Conservation (phyloP, 2,888 invertebrate genomes). For the Drosophila tripunctata region DNA sequence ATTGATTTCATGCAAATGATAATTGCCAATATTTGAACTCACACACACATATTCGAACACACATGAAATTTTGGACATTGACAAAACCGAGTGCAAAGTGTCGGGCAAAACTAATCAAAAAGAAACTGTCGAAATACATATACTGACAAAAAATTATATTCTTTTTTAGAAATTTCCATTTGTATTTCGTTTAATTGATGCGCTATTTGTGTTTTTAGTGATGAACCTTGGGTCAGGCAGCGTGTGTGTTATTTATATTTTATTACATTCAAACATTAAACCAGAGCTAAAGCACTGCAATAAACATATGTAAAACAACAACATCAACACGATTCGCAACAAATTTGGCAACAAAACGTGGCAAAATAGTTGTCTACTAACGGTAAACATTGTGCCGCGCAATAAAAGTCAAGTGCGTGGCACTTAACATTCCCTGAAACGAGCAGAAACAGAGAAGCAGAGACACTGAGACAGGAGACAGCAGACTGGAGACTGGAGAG, state of each 20-base stretch:
- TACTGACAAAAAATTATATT: conserved; percentile 10
- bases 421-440: conserved; percentile 52
- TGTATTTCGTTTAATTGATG: conserved; percentile 13
- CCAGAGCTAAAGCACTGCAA: background rate
- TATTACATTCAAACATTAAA: conserved; percentile 25
- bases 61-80: conserved; percentile 2
- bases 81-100: conserved; percentile 24
- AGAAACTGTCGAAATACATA: background rate
- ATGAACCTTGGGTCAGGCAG: conserved; percentile 8
- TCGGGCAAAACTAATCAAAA: conserved; percentile 18
- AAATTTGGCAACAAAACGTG: conserved; percentile 13
- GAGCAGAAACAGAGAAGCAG: background rate
- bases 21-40: conserved; percentile 1
- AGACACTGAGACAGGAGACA: too few species aligned
- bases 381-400: conserved; percentile 50
- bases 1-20: conserved; percentile 23
- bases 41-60: too few species aligned
- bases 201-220: conserved; percentile 11
- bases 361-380: conserved; percentile 26
- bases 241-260: conserved; percentile 33
- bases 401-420: conserved; percentile 62
- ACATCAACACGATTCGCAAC: background rate
- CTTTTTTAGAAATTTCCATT: conserved; percentile 22
- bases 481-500: too few species aligned
- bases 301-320: conserved; percentile 9